These are phyloP conservation scores for Podargus strigoides DNA, from an alignment of 2,797 vertebrate genomes.

Conservation along the genomic window DNA sequence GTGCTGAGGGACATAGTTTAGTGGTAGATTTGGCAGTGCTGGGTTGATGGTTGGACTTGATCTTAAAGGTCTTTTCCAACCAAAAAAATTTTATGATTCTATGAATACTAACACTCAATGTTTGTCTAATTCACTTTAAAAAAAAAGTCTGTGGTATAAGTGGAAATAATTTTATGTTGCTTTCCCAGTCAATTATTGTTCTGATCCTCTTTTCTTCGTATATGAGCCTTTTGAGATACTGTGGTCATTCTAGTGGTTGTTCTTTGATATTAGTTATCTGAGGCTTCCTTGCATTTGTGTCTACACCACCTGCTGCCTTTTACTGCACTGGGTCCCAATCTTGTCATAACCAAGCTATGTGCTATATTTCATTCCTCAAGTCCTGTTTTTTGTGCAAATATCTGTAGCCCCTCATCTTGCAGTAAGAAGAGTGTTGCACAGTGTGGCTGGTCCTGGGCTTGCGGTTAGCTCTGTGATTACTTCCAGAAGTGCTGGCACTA, in stretches of 20 bases:
- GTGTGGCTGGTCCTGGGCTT: not conserved
- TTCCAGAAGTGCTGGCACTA: not conserved
- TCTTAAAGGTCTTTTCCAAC: too few species aligned
- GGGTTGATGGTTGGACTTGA: too few species aligned
- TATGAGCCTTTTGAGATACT: not conserved
- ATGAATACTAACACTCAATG: not conserved
- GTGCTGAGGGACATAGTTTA: too few species aligned
- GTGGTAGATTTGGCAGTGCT: too few species aligned
- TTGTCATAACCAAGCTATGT: not conserved
- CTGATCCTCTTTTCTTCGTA: not conserved
- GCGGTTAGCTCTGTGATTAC: not conserved
- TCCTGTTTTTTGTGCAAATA: not conserved
- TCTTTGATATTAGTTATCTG: not conserved
- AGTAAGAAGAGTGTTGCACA: rapidly evolving
- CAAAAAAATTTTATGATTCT: too few species aligned
- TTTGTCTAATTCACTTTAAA: not conserved
- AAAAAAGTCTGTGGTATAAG: not conserved
- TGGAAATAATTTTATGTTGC: not conserved
- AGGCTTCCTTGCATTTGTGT: not conserved
- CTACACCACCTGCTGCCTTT: rapidly evolving
- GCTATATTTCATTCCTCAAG: not conserved
- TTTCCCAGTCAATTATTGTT: not conserved
- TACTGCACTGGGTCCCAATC: not conserved
- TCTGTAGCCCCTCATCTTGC: not conserved
- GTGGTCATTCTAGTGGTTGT: not conserved